Base-by-base conservation (phyloP, 2,888 invertebrate genomes). In the Entomobrya multifasciata region DNA sequence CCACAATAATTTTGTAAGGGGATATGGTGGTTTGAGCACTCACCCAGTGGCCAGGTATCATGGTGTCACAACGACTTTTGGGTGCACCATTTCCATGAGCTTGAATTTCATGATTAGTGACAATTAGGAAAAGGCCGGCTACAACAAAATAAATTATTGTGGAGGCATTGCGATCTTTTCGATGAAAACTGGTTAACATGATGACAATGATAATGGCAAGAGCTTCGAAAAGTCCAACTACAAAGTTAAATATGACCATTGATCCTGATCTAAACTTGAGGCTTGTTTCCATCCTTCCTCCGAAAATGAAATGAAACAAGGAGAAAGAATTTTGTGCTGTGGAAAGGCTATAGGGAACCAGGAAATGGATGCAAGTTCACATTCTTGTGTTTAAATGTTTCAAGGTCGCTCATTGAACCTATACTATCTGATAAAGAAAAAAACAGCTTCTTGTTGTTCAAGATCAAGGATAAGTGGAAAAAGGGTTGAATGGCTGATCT, bases 1-100 rank as follows among this genome's bases (percentile, higher is more conserved):
- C 83, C 1, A 88, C n/a, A 0, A 36, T 11, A 10, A 89, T 72
- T 30, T 67, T 44, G 49, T 65, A 89, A 0, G 89, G 89, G 20
- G 76, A 78, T 17, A 78, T 57, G 4, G 70, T 6, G 8, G 47
- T 79, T 55, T 88, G 87, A 0, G 83, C 44, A 15, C n/a, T 49
- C 2, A 79, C 86, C 76, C 89, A 88, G 36, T 89, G 89, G 44
- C 83, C 83, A 8, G 89, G 89, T 15, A 30, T 49, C 89, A 89
- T 86, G 13, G 79, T 44, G 1, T 84, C 83, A 52, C 89, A 89
- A 8, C 79, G 57, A 15, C 52, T 70, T n/a, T 13, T 4, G 2
- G 89, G 89, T 11, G 89, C 88, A 15, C 89, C 89, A 49, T 30
- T 77, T 25, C 87, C 84, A 49, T 87, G 80, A 25, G 81, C 47